Conservation (phyloP, 2,113 vertebrate species). For the Octodon degus region DNA sequence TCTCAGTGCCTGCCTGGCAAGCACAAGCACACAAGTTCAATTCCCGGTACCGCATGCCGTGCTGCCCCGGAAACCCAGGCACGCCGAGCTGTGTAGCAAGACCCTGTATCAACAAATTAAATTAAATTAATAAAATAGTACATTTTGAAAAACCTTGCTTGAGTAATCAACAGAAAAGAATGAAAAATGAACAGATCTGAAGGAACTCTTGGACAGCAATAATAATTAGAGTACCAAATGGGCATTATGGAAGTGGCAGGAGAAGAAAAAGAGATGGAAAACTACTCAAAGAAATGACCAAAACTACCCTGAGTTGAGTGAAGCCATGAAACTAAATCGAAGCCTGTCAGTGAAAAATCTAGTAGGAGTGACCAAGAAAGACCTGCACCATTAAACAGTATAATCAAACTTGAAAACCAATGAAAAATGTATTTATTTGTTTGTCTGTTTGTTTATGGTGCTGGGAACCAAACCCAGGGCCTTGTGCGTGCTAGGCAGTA, state of each 20-base stretch:
- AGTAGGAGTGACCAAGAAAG: neutral
- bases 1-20: no score
- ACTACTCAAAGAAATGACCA: neutral
- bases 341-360: neutral
- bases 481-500: no score
- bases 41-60: no score
- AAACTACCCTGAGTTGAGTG: neutral
- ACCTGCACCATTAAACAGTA: neutral
- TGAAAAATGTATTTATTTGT: neutral
- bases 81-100: no score
- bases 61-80: no score
- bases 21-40: no score
- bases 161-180: neutral
- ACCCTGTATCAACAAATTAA: no score
- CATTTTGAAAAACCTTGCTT: neutral
- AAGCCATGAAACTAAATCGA: neutral
- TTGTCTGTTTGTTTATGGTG: no score
- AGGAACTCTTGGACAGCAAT: neutral
- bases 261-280: neutral
- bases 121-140: neutral
- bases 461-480: no score
- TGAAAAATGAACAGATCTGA: neutral
- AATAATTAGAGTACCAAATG: neutral
- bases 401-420: neutral
- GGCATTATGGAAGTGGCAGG: neutral